These are phyloP conservation scores for Stenichneumon culpator DNA, from an alignment of 2,888 invertebrate species.

Conservation along the genomic window DNA sequence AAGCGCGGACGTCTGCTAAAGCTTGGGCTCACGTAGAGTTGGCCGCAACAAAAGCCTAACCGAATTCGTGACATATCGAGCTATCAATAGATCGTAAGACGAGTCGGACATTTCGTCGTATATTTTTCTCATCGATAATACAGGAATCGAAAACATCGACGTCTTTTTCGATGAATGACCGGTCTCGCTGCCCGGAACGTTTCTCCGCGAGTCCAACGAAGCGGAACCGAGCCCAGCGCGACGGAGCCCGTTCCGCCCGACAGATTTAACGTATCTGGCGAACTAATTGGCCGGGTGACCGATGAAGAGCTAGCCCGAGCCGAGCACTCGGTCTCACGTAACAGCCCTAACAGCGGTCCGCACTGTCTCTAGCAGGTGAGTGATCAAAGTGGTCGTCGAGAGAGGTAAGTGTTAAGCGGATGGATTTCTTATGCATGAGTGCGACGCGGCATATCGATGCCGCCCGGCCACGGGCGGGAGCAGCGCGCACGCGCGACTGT, in stretches of 20 bases:
- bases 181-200: not conserved
- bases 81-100: no score
- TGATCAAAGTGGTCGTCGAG: constrained; percentile 8
- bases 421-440: not conserved
- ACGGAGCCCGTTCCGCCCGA: constrained; percentile 71
- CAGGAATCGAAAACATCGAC: not conserved
- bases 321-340: constrained; percentile 21
- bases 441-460: constrained; percentile 20
- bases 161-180: constrained; percentile 5
- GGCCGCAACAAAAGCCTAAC: no score
- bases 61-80: no score
- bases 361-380: constrained; percentile 20
- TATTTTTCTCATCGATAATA: not conserved
- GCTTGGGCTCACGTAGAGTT: no score
- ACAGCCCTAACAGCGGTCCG: constrained; percentile 14
- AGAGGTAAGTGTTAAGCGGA: not conserved
- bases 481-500: not conserved
- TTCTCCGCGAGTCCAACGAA: constrained; percentile 55
- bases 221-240: constrained; percentile 39
- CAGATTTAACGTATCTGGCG: constrained; percentile 80
- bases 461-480: not conserved
- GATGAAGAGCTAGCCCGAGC: constrained; percentile 73
- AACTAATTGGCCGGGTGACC: constrained; percentile 79
- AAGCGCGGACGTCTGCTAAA: no score
- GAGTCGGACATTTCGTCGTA: no score